phyloP scores from a whole-genome alignment of 2,113 vertebrate species.

The Alethe diademata region DNA sequence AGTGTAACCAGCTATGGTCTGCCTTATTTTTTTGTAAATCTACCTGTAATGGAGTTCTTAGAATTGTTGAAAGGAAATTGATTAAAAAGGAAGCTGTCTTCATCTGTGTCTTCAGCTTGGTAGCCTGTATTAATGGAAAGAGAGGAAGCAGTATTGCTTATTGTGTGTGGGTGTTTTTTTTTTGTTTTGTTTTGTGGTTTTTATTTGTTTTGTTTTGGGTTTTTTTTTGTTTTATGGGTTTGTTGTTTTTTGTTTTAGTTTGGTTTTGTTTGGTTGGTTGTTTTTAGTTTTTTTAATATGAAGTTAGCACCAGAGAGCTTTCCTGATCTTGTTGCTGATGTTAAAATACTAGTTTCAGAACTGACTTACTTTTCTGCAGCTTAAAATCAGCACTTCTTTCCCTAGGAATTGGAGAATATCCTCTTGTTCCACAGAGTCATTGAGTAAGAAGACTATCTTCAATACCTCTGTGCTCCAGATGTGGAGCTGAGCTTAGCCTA shows the following conservation, averaged over 20 bases:
- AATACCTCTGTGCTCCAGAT: background rate
- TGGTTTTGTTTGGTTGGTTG: background rate
- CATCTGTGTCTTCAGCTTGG: background rate
- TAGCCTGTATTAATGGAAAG: background rate
- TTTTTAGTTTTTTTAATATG: background rate
- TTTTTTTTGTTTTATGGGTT: background rate
- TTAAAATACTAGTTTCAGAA: background rate
- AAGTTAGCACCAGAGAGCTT: background rate
- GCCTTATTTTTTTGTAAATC: background rate
- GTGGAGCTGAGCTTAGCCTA: background rate
- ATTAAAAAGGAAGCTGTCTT: background rate
- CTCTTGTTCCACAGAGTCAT: background rate
- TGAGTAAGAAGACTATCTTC: background rate
- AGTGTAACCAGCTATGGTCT: background rate
- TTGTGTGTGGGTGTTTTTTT: too few species aligned
- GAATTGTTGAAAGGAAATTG: background rate
- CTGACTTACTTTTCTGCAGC: background rate
- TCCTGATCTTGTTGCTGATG: background rate
- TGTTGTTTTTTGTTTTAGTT: background rate
- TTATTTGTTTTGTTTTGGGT: too few species aligned
- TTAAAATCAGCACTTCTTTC: background rate
- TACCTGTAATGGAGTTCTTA: background rate
- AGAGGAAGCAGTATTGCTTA: background rate
- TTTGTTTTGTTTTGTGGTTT: background rate
- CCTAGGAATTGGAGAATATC: background rate